Evolutionary conservation across 2,797 vertebrate genomes (phyloP).

Genomic region (Apogon talboti): DNA sequence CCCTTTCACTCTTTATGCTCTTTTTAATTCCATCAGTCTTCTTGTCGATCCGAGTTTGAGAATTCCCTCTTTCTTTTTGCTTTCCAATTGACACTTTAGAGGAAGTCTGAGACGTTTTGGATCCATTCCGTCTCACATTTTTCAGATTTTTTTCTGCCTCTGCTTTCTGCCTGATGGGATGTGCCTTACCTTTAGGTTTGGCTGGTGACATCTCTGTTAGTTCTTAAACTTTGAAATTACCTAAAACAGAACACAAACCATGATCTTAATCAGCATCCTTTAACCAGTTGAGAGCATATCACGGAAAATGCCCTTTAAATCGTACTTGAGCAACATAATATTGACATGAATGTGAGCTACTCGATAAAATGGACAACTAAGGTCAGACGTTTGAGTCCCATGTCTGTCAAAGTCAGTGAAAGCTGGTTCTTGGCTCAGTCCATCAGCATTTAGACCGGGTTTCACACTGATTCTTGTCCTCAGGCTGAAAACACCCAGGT

Average conservation of each 20-base stretch:
- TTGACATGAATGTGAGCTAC: not conserved
- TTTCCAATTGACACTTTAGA: conserved; percentile 36
- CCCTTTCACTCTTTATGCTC: conserved; percentile 23
- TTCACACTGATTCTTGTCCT: conserved; percentile 52
- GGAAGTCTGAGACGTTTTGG: conserved; percentile 20
- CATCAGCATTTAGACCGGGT: conserved; percentile 60
- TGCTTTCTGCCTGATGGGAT: conserved; percentile 48
- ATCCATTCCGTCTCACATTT: conserved; percentile 41
- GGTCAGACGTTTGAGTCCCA: conserved; percentile 32
- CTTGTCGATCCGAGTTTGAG: conserved; percentile 14
- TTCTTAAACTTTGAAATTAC: conserved; percentile 23
- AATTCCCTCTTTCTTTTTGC: conserved; percentile 22
- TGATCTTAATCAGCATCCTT: no score
- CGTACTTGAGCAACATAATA: not conserved
- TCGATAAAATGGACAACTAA: conserved; percentile 13
- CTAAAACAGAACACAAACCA: conserved; percentile 36
- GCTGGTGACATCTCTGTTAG: conserved; percentile 66
- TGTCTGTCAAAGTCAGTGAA: conserved; percentile 59
- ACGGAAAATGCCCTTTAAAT: no score
- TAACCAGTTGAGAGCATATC: no score
- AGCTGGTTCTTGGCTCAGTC: conserved; percentile 45
- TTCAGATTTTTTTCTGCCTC: conserved; percentile 47
- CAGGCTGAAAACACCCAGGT: conserved; percentile 18
- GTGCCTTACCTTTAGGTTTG: conserved; percentile 59
- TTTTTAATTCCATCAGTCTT: conserved; percentile 30